Conservation (phyloP, 2,797 vertebrate species). For the Petrocephalus schoutedeni region DNA sequence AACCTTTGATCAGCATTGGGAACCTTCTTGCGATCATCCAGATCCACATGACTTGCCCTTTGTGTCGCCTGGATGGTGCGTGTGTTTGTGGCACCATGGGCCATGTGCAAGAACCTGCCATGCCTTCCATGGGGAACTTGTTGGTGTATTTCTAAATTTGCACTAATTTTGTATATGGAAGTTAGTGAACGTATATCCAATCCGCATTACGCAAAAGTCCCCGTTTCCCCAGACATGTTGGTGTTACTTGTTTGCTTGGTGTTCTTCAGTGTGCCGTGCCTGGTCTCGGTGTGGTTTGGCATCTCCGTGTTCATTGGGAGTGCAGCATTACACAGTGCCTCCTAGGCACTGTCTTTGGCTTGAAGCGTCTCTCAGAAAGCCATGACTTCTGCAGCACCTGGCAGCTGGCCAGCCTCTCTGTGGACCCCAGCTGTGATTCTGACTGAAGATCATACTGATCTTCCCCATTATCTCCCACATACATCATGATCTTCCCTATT, state of each 20-base stretch:
- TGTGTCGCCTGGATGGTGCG: not conserved
- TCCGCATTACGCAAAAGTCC: no score
- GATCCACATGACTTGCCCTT: no score
- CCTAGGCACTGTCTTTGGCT: not conserved
- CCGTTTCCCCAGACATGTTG: not conserved
- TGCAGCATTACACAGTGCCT: not conserved
- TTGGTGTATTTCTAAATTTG: not conserved
- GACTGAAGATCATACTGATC: not conserved
- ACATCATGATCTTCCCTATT: conserved; percentile 59
- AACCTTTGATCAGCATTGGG: no score
- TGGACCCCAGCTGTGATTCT: not conserved
- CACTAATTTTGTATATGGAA: not conserved
- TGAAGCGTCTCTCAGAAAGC: not conserved
- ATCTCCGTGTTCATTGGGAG: not conserved
- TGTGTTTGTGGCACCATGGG: conserved; percentile 7
- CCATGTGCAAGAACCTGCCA: not conserved
- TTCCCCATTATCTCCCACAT: not conserved
- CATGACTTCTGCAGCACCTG: not conserved
- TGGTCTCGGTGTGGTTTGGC: not conserved
- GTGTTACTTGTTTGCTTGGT: not conserved
- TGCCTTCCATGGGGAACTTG: not conserved
- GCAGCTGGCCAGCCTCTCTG: not conserved
- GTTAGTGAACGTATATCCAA: no score
- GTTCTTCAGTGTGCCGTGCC: not conserved
- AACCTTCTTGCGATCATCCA: no score